phyloP scores from a whole-genome alignment of 2,888 invertebrate species.

The Hemicrepidius hirtus region DNA sequence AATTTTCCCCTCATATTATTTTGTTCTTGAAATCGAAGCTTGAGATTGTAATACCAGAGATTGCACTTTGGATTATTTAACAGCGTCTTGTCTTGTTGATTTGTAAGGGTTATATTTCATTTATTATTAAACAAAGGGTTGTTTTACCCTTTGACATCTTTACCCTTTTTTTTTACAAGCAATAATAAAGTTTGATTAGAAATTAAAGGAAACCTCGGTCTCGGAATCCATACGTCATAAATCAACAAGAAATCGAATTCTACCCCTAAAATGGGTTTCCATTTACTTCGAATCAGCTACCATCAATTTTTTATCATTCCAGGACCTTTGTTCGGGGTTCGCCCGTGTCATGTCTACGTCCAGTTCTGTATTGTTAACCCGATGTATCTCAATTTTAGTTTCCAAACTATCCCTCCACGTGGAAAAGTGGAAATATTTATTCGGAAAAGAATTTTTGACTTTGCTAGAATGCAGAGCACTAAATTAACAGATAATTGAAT shows the following conservation, averaged over 20 bases:
- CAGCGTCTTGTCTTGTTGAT: not conserved
- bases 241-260: slow-evolving; percentile 24
- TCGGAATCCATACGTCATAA: slow-evolving; percentile 2
- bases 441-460: too few relatives aligned
- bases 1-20: too few relatives aligned
- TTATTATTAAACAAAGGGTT: not conserved
- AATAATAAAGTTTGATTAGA: not conserved
- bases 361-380: slow-evolving; percentile 11
- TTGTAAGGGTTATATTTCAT: not conserved
- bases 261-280: slow-evolving; percentile 19
- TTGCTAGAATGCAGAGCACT: slow-evolving; percentile 20
- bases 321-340: slow-evolving; percentile 1
- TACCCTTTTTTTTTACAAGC: not conserved
- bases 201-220: not conserved
- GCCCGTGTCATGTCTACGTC: slow-evolving; percentile 20
- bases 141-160: too few relatives aligned
- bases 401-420: too few relatives aligned
- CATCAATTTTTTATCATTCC: slow-evolving; percentile 28
- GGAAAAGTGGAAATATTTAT: too few relatives aligned
- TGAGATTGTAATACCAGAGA: not conserved
- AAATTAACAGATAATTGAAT: slow-evolving; percentile 45
- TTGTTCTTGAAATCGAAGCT: too few relatives aligned
- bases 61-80: not conserved
- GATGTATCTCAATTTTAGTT: slow-evolving; percentile 10
- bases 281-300: slow-evolving; percentile 30